A percentile compares a stretch with the other conserved stretches of the same genome.
Evolutionary conservation across 2,113 vertebrate genomes (phyloP).

Genomic region (Myanophis thanlyinensis): DNA sequence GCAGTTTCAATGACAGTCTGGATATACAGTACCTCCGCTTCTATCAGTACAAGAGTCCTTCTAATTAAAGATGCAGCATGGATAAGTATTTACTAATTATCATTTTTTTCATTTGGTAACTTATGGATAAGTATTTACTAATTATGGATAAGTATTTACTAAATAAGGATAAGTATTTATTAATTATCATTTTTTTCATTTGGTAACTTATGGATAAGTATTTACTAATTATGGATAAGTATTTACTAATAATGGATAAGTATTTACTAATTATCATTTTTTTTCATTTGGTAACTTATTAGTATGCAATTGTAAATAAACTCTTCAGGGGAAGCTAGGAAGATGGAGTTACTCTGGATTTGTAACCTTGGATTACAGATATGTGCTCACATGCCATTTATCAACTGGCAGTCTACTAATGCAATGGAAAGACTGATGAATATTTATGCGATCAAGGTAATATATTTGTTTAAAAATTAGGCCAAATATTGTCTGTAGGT

Average conservation of each 20-base stretch:
- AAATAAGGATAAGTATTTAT: not conserved
- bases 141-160: not conserved
- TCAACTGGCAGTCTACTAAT: not conserved
- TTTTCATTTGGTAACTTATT: not conserved
- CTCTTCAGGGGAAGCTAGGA: not conserved
- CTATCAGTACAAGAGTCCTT: not conserved
- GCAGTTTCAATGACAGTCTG: not conserved
- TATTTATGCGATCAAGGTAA: not conserved
- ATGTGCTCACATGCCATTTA: not conserved
- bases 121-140: not conserved
- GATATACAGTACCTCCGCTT: not conserved
- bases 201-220: not conserved
- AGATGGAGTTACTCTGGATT: not conserved
- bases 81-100: not conserved
- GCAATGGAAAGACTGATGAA: not conserved
- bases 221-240: not conserved
- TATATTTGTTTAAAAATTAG: not conserved
- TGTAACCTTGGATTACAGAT: not conserved
- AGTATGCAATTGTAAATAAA: not conserved
- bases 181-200: not conserved
- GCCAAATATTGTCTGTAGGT: not conserved
- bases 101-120: not conserved
- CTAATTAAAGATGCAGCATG: not conserved
- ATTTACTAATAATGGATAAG: too few species aligned
- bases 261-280: too few species aligned